These are phyloP conservation scores for Sarcophaga carnaria DNA, from an alignment of 2,888 invertebrate genomes.

Conservation along the genomic window DNA sequence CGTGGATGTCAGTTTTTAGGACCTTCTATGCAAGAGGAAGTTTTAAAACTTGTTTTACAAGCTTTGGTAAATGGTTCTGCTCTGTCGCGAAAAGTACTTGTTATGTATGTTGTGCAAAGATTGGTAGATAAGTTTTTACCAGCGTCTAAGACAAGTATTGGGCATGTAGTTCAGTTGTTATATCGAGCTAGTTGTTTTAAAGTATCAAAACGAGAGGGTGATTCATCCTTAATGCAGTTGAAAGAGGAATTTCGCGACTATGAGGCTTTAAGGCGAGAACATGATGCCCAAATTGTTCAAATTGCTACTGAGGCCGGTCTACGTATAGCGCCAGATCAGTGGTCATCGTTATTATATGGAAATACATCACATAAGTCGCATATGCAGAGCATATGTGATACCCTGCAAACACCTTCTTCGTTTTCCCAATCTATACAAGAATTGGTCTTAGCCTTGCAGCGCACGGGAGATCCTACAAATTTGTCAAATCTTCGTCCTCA, in stretches of 20 bases:
- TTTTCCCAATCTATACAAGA: conserved; percentile 96
- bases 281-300: conserved; percentile 99
- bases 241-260: conserved; percentile 98
- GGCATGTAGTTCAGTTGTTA: conserved; percentile 98
- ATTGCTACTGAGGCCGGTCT: conserved; percentile 98
- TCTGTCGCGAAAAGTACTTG: conserved; percentile 95
- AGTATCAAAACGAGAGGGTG: conserved; percentile 97
- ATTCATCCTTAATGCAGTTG: conserved; percentile 98
- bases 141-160: conserved; percentile 99
- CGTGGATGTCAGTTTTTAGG: conserved; percentile 99
- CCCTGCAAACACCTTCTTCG: conserved; percentile 95
- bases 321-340: conserved; percentile 98
- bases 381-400: conserved; percentile 96
- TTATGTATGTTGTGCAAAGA: conserved; percentile 99
- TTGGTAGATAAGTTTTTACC: conserved; percentile 97
- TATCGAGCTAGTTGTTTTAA: conserved; percentile 99
- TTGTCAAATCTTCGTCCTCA: conserved; percentile 89
- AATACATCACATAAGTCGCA: conserved; percentile 97
- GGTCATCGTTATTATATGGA: conserved; percentile 98
- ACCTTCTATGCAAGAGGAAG: conserved; percentile 99
- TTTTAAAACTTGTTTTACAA: conserved; percentile 94
- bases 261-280: conserved; percentile 95
- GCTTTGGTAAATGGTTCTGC: conserved; percentile 98
- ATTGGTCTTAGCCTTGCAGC: conserved; percentile 93
- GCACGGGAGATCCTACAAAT: conserved; percentile 92